A percentile compares a stretch with the other conserved stretches of the same genome.
phyloP scores from a whole-genome alignment of 2,888 invertebrate species.

The Leucoma salicis region DNA sequence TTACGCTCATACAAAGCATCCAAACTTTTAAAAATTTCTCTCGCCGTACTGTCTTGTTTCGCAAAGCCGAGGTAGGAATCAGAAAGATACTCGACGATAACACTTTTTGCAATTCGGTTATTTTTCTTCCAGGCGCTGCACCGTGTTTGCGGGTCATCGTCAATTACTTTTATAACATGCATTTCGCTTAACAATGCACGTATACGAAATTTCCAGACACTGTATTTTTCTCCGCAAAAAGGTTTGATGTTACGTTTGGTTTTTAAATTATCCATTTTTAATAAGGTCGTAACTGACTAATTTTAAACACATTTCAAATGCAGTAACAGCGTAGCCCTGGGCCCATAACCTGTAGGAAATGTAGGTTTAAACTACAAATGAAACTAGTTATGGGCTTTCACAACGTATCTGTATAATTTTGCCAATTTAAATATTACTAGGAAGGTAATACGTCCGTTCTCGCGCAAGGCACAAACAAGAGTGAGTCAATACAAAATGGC shows the following conservation, averaged over 20 bases:
- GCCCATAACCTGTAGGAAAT: not conserved
- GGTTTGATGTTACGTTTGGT: conserved; percentile 23
- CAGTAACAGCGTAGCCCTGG: no score
- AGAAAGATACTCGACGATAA: not conserved
- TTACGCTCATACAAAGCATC: conserved; percentile 1
- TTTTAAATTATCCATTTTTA: conserved; percentile 5
- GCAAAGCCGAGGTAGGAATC: conserved; percentile 1
- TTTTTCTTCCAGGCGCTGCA: not conserved
- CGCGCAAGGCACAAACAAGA: no score
- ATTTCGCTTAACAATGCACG: conserved; percentile 29
- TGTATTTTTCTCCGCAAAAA: conserved; percentile 29
- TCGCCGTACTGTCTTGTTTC: not conserved
- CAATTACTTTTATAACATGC: conserved; percentile 7
- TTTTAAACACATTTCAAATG: no score
- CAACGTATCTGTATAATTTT: no score
- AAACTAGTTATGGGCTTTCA: no score
- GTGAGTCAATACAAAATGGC: no score
- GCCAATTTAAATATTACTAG: no score
- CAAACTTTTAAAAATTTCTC: not conserved
- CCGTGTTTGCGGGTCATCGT: not conserved
- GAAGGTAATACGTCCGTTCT: no score
- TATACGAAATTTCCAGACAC: conserved; percentile 30
- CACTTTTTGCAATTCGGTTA: not conserved
- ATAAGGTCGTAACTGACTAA: no score
- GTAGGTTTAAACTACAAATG: no score